A percentile compares a stretch with the other conserved stretches of the same genome.
These are phyloP conservation scores for Morpho deidamia DNA, from an alignment of 2,888 invertebrate species.

Conservation along the genomic window DNA sequence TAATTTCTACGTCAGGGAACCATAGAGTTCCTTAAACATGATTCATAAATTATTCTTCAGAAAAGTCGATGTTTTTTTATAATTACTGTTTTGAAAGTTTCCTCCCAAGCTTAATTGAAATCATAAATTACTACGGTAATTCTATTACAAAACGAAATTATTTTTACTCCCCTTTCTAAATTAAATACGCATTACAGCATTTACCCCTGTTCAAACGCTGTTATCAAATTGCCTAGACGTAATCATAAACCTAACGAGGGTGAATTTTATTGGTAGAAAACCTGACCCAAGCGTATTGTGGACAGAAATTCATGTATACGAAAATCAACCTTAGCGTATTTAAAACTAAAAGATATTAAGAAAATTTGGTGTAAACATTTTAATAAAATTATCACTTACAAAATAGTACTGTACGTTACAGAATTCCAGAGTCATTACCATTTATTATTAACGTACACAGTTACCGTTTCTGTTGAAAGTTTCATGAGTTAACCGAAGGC, in stretches of 20 bases:
- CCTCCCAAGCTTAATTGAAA: neutral
- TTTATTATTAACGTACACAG: conserved; percentile 16
- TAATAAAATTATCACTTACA: neutral
- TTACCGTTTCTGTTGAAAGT: conserved; percentile 9
- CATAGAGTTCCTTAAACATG: too few relatives aligned
- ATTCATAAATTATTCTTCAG: too few relatives aligned
- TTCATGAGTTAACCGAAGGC: conserved; percentile 16
- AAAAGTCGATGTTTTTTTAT: too few relatives aligned
- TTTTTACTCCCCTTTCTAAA: conserved; percentile 14
- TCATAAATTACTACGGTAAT: neutral
- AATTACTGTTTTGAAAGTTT: too few relatives aligned
- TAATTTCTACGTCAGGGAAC: too few relatives aligned
- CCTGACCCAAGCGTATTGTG: conserved; percentile 3
- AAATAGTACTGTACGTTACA: conserved; percentile 7
- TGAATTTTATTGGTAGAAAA: conserved; percentile 25
- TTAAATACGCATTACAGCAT: conserved; percentile 16
- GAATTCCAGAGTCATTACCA: conserved; percentile 18
- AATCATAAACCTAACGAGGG: conserved; percentile 25
- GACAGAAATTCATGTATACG: neutral
- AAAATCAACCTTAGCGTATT: conserved; percentile 3
- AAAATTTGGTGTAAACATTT: too few relatives aligned
- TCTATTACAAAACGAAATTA: neutral
- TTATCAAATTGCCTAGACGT: conserved; percentile 23
- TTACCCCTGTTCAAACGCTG: conserved; percentile 18
- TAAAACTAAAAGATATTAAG: too few relatives aligned